phyloP scores from a whole-genome alignment of 1,140 invertebrate genomes.

The Diachasma alloeum region DNA sequence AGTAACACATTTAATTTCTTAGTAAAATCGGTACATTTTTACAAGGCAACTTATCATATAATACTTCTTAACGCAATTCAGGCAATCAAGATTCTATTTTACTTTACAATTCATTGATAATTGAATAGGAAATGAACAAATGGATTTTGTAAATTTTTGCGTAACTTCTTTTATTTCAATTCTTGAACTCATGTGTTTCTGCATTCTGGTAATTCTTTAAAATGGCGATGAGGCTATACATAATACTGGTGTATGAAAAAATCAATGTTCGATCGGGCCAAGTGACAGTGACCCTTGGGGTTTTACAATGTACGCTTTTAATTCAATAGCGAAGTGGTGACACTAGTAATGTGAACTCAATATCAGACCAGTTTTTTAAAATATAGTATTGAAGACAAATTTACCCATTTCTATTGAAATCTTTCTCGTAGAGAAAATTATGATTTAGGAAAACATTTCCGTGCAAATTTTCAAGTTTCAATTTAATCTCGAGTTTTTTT shows the following conservation, averaged over 20 bases:
- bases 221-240: slow-evolving; percentile 9
- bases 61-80: slow-evolving; percentile 49
- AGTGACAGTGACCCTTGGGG: slow-evolving; percentile 20
- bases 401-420: no score
- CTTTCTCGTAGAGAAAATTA: no score
- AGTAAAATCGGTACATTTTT: slow-evolving; percentile 56
- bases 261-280: slow-evolving; percentile 6
- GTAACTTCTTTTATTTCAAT: not conserved
- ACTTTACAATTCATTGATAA: slow-evolving; percentile 29
- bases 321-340: not conserved
- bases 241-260: slow-evolving; percentile 28
- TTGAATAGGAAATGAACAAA: slow-evolving; percentile 1
- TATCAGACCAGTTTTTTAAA: no score
- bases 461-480: no score
- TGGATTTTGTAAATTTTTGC: not conserved
- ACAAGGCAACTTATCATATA: slow-evolving; percentile 55
- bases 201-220: not conserved
- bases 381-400: no score
- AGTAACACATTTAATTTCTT: slow-evolving; percentile 55
- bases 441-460: no score
- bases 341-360: no score
- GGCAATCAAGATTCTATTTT: slow-evolving; percentile 34
- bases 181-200: not conserved
- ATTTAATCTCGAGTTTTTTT: no score
- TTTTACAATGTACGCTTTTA: not conserved